Conservation (phyloP, 2,113 vertebrate genomes). For the Spilogale gracilis region DNA sequence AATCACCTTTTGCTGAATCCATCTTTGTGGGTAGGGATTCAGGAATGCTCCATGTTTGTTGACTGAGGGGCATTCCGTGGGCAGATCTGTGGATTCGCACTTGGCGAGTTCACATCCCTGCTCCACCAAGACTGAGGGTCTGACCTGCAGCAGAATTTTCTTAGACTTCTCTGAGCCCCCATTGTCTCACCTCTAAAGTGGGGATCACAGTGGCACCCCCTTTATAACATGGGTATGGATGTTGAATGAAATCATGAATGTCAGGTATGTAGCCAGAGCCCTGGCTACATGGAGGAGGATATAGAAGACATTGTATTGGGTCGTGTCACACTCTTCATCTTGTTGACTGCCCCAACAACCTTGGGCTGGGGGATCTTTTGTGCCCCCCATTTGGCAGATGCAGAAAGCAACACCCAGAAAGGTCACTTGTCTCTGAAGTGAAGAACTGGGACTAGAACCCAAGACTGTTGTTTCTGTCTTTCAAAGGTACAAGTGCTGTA, state of each 20-base stretch:
- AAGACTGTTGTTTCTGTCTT: background rate
- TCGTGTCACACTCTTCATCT: background rate
- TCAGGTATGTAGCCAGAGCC: background rate
- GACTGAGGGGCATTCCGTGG: background rate
- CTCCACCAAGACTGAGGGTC: background rate
- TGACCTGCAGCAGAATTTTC: background rate
- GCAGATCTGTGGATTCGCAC: background rate
- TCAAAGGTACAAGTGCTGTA: background rate
- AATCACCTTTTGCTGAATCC: background rate
- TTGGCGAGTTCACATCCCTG: background rate
- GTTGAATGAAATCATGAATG: background rate
- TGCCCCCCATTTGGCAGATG: background rate
- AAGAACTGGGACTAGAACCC: background rate
- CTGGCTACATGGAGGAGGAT: background rate
- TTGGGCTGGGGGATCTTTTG: background rate
- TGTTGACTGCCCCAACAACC: background rate
- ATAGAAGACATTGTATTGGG: too few species aligned
- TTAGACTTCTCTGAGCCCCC: background rate
- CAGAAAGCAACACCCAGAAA: background rate
- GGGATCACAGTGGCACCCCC: too few species aligned
- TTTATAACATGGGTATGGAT: background rate
- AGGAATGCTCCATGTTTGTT: background rate
- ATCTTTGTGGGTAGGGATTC: background rate
- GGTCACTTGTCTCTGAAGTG: background rate
- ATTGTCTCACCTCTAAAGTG: background rate